Percentiles rank a stretch among this genome's conserved stretches.
Conservation (phyloP, 2,888 invertebrate species). For the Drosophila helvetica region DNA sequence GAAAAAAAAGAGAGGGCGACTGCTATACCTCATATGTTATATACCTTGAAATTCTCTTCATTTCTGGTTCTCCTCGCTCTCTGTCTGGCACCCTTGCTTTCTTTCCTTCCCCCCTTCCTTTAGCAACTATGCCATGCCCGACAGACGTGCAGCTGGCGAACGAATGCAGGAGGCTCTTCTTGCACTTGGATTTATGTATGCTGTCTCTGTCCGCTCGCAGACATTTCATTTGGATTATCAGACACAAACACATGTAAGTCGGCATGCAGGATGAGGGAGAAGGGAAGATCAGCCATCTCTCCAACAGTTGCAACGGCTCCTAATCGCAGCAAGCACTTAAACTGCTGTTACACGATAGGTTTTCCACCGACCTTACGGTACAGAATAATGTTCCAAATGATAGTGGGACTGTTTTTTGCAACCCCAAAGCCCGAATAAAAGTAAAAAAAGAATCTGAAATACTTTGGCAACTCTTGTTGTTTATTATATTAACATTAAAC, state of each 20-base stretch:
- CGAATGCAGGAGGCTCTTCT: not conserved
- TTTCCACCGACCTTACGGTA: no score
- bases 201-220: constrained; percentile 1
- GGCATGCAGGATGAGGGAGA: constrained; percentile 2
- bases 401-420: no score
- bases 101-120: constrained; percentile 1
- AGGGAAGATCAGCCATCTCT: not conserved
- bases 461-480: constrained; percentile 18
- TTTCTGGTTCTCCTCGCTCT: constrained; percentile 1
- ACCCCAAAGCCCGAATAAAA: no score
- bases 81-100: not conserved
- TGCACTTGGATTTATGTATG: constrained; percentile 34
- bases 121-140: not conserved
- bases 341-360: no score
- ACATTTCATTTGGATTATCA: constrained; percentile 18
- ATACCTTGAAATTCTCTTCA: not conserved
- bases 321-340: constrained; percentile 14
- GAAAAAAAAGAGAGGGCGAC: no score
- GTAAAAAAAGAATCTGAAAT: not conserved
- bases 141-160: constrained; percentile 44
- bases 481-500: constrained; percentile 40
- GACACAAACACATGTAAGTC: constrained; percentile 8
- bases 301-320: not conserved
- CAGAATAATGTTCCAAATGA: no score
- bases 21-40: not conserved